These are phyloP conservation scores for Musca vetustissima DNA, from an alignment of 1,140 invertebrate genomes.

Conservation along the genomic window DNA sequence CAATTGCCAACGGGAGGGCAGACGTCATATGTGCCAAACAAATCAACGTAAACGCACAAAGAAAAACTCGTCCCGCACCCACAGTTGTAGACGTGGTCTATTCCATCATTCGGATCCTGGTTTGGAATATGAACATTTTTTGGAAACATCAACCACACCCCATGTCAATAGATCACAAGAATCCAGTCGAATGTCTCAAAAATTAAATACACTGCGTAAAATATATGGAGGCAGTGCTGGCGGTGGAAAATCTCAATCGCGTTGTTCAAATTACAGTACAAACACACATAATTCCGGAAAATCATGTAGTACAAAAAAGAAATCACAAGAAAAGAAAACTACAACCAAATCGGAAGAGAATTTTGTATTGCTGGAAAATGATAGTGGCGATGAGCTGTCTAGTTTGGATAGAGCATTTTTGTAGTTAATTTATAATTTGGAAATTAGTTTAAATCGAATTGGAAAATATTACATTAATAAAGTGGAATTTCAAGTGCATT, in stretches of 20 bases:
- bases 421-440: conserved; percentile 25
- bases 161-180: background rate
- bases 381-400: conserved; percentile 51
- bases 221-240: conserved; percentile 40
- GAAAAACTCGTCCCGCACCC: conserved; percentile 16
- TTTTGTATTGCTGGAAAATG: conserved; percentile 27
- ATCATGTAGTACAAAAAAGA: background rate
- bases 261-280: conserved; percentile 38
- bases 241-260: conserved; percentile 37
- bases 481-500: no score
- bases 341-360: background rate
- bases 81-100: conserved; percentile 30
- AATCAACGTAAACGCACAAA: conserved; percentile 33
- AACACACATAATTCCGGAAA: background rate
- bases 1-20: conserved; percentile 41
- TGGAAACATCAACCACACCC: background rate
- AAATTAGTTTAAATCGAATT: no score
- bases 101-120: background rate
- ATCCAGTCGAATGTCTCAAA: conserved; percentile 16
- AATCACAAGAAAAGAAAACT: background rate
- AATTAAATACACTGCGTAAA: conserved; percentile 37
- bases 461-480: no score
- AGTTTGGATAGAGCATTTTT: conserved; percentile 51
- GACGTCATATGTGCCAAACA: conserved; percentile 40
- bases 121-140: background rate